Evolutionary conservation across 1,140 invertebrate species (phyloP), one percentile per base, ranked within the genome.

Genomic region (Zophobas atratus): DNA sequence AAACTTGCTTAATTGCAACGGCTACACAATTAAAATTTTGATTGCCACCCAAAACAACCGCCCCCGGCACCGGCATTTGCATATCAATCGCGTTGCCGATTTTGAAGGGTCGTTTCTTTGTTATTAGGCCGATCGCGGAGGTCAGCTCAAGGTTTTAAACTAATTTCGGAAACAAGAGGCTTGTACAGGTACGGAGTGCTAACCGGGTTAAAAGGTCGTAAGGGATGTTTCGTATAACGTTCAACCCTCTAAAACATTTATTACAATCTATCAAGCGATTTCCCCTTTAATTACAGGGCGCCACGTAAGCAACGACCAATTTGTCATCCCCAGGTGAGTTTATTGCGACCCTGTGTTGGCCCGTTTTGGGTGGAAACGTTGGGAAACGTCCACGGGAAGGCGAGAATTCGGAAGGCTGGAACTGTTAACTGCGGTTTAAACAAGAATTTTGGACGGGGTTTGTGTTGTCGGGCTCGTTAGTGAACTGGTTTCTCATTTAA

Each of bases 261-360:
- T n/a, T 63, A 63, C 57, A 35, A 63, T 39, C 57, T 63, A 63
- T 63, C 57, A 63, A 63, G 57, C 57, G 20, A 63, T 63, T 63
- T 63, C 35, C 60, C 36, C 39, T 67, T 67, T 67, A 67, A 67
- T 67, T 67, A 67, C 8, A 36, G 56, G 35, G n/a, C n/a, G 60
- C 60, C 6, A 67, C n/a, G 60, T 41, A 46, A 67, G 39, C 60
- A 67, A 63, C 35, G 57, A 8, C 57, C 57, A 63, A 67, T 67
- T 67, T 67, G 60, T 67, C 60, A 67, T 67, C 39, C 60, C 60
- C 60, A 67, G 60, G 60, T 67, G 60, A 67, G 60, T 67, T 67
- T 67, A 67, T 67, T 43, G 60, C 60, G 33, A 60, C 36, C 56
- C 56, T 60, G 2, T 39, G 56, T 57, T 34, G 34, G 5, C 56